These are phyloP conservation scores for Drosophila gaucha DNA, from an alignment of 2,888 invertebrate species.

Conservation along the genomic window DNA sequence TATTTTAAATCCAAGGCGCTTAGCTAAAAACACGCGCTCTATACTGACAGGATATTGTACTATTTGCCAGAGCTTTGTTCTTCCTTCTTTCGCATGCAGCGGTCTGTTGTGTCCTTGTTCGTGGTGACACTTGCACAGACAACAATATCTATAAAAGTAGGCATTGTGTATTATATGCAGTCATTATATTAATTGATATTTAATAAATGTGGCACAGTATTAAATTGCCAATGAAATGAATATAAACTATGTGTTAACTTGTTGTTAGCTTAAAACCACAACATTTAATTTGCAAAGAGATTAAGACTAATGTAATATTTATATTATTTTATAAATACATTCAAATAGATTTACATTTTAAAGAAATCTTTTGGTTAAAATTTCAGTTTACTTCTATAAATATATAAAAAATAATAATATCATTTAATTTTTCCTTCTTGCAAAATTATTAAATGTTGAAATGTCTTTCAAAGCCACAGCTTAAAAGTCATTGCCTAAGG, in stretches of 20 bases:
- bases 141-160: not conserved
- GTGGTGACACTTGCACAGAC: conserved; percentile 1
- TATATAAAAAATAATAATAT: too few relatives aligned
- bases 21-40: conserved; percentile 67
- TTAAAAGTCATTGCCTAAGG: too few relatives aligned
- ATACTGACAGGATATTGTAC: conserved; percentile 43
- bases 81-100: not conserved
- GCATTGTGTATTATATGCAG: not conserved
- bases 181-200: conserved; percentile 1
- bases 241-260: not conserved
- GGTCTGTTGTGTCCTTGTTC: conserved; percentile 8
- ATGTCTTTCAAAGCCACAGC: too few relatives aligned
- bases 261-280: too few relatives aligned
- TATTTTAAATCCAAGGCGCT: conserved; percentile 73
- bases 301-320: too few relatives aligned
- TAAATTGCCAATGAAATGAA: not conserved
- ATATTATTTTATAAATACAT: too few relatives aligned
- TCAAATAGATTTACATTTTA: too few relatives aligned
- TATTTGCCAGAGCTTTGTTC: conserved; percentile 14
- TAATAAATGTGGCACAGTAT: not conserved
- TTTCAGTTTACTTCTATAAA: too few relatives aligned
- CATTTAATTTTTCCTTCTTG: too few relatives aligned
- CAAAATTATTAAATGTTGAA: too few relatives aligned
- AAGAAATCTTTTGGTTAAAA: too few relatives aligned
- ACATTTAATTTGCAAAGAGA: too few relatives aligned